Conservation (phyloP, 2,113 vertebrate genomes). For the Formicarius rufipectus region DNA sequence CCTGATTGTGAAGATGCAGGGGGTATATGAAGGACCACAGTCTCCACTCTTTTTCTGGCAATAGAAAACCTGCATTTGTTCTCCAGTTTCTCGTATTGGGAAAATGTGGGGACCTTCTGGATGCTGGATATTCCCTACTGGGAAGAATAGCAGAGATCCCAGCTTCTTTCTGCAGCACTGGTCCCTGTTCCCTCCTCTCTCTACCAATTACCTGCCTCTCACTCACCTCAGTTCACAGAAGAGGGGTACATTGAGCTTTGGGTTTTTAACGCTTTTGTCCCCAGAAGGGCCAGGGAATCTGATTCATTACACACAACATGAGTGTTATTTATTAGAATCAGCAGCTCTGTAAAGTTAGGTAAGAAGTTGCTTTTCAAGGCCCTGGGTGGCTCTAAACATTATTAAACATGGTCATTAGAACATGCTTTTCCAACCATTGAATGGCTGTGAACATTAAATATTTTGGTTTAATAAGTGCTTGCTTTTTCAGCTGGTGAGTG, state of each 20-base stretch:
- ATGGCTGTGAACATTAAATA: slow-evolving; percentile 64
- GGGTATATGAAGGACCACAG: not conserved
- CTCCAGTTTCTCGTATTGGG: not conserved
- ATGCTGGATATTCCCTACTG: not conserved
- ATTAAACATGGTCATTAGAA: slow-evolving; percentile 55
- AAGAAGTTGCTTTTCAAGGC: slow-evolving; percentile 48
- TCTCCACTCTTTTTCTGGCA: not conserved
- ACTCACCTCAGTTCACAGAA: not conserved
- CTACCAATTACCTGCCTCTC: not conserved
- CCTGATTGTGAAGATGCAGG: not conserved
- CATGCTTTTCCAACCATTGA: slow-evolving; percentile 53
- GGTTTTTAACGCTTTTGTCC: not conserved
- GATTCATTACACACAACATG: not conserved
- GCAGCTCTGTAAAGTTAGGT: not conserved
- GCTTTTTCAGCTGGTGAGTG: slow-evolving; percentile 66
- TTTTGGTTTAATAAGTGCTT: slow-evolving; percentile 70
- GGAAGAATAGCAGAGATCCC: not conserved
- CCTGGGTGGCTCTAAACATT: slow-evolving; percentile 67
- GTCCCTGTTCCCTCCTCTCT: not conserved
- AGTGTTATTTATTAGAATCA: slow-evolving; percentile 15
- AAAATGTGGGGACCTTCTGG: not conserved
- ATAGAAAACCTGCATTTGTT: not conserved
- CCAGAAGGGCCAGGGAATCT: not conserved
- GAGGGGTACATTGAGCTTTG: not conserved
- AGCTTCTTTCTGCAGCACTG: not conserved